phyloP scores from a whole-genome alignment of 2,888 invertebrate species.

The Drosophila limbata region DNA sequence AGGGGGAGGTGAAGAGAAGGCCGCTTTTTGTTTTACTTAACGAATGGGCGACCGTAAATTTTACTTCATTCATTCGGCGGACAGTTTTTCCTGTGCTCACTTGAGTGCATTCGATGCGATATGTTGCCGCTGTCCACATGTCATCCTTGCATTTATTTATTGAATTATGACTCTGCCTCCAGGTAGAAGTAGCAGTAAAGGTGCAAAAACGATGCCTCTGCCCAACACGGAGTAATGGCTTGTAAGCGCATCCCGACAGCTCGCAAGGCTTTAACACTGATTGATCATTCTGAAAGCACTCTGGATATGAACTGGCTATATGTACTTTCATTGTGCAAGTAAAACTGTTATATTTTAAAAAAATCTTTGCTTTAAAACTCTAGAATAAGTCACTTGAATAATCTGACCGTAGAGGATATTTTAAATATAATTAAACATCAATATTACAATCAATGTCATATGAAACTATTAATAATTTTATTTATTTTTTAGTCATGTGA shows the following conservation, averaged over 20 bases:
- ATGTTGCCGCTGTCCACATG: conserved; percentile 79
- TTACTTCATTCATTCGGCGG: conserved; percentile 68
- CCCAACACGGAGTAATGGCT: conserved; percentile 47
- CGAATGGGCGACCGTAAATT: conserved; percentile 72
- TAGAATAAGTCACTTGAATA: not conserved
- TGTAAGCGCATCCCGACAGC: conserved; percentile 36
- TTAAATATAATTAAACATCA: too few species aligned
- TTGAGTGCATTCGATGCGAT: conserved; percentile 79
- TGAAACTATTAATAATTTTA: too few species aligned
- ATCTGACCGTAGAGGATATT: not conserved
- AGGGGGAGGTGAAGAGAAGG: not conserved
- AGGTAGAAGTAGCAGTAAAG: conserved; percentile 25
- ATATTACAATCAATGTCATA: too few species aligned
- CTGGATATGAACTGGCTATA: not conserved
- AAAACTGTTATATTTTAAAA: not conserved
- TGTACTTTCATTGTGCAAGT: not conserved
- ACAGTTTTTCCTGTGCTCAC: conserved; percentile 54
- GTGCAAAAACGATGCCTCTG: not conserved
- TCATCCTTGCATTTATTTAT: conserved; percentile 83
- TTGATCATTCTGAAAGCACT: conserved; percentile 39
- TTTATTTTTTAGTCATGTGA: too few species aligned
- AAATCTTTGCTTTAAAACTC: too few species aligned
- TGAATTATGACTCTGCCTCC: conserved; percentile 76
- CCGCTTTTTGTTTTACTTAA: conserved; percentile 63
- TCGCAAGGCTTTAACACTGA: conserved; percentile 48